phyloP scores from a whole-genome alignment of 2,113 vertebrate genomes.

The Benitochromis conjunctus region DNA sequence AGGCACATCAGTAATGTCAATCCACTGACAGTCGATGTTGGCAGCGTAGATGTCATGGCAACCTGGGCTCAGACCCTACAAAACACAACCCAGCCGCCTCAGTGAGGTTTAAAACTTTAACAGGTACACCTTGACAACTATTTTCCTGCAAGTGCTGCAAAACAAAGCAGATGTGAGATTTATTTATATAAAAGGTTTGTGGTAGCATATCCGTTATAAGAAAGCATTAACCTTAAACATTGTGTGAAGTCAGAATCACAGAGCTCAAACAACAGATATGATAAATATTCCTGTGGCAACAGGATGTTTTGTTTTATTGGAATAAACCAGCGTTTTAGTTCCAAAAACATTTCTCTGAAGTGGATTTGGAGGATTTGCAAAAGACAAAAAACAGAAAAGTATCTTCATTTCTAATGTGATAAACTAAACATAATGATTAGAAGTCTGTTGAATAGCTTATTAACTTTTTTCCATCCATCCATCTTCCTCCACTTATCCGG shows the following conservation, averaged over 20 bases:
- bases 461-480: neutral
- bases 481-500: too few relatives aligned
- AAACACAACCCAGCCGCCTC: neutral
- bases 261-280: slow-evolving; percentile 14
- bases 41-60: slow-evolving; percentile 83
- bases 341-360: neutral
- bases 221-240: neutral
- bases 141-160: slow-evolving; percentile 23
- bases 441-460: neutral
- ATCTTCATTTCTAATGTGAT: neutral
- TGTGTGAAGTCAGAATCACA: slow-evolving; percentile 6
- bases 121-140: neutral
- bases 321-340: neutral
- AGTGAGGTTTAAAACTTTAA: neutral
- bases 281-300: slow-evolving; percentile 6
- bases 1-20: slow-evolving; percentile 83
- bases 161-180: neutral
- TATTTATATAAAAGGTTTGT: slow-evolving; percentile 15
- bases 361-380: neutral
- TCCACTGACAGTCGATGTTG: slow-evolving; percentile 87
- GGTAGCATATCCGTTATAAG: neutral
- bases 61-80: slow-evolving; percentile 80
- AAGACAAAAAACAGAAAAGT: neutral
- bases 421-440: neutral
- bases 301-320: neutral